phyloP scores from a whole-genome alignment of 2,113 vertebrate species.

The Otis tarda region DNA sequence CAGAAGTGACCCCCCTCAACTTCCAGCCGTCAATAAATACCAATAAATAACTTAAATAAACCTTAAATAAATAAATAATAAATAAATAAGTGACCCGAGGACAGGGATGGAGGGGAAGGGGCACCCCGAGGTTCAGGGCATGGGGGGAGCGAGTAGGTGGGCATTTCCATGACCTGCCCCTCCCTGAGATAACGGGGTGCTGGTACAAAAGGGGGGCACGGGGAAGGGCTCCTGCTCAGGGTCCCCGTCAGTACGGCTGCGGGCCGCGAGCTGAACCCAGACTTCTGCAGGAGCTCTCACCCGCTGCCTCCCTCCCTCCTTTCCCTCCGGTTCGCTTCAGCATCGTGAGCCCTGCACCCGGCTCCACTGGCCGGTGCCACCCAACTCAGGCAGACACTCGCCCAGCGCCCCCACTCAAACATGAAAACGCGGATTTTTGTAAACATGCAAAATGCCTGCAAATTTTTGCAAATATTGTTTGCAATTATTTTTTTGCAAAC shows the following conservation, averaged over 20 bases:
- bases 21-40: constrained; percentile 55
- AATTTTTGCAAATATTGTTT: neutral
- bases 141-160: neutral
- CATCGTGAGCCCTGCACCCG: neutral
- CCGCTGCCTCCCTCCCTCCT: neutral
- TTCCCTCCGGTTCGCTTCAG: neutral
- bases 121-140: neutral
- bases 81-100: neutral
- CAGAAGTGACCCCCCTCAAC: neutral
- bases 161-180: neutral
- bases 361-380: neutral
- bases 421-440: accelerated
- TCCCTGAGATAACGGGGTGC: constrained; percentile 12
- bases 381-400: neutral
- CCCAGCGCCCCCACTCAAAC: neutral
- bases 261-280: accelerated
- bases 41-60: constrained; percentile 53
- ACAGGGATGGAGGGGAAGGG: neutral
- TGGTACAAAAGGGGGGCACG: neutral
- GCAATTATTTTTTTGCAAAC: neutral
- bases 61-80: neutral
- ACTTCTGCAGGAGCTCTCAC: accelerated
- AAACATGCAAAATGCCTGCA: neutral
- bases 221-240: neutral
- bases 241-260: neutral